Evolutionary conservation across 2,797 vertebrate genomes (phyloP).

Genomic region (Thamnophis elegans): DNA sequence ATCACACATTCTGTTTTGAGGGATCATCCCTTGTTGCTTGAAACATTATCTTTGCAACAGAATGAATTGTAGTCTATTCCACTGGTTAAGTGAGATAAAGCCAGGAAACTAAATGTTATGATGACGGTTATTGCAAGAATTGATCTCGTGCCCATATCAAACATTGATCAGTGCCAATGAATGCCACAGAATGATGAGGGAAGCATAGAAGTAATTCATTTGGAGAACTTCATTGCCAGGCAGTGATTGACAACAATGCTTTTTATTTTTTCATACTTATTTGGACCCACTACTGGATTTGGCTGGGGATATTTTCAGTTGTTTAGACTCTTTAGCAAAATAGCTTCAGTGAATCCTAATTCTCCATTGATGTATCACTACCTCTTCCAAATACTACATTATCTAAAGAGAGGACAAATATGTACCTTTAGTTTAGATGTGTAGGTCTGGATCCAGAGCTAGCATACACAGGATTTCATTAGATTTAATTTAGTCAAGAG

Average conservation of each 20-base stretch:
- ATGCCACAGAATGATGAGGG: background rate
- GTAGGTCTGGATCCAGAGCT: background rate
- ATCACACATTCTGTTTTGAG: constrained; percentile 21
- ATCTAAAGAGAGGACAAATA: background rate
- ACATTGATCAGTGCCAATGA: background rate
- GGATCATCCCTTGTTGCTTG: constrained; percentile 17
- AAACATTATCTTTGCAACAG: constrained; percentile 16
- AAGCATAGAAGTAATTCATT: background rate
- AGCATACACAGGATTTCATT: background rate
- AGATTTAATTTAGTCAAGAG: background rate
- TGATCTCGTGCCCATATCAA: background rate
- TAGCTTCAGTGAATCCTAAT: background rate
- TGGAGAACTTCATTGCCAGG: background rate
- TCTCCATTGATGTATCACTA: background rate
- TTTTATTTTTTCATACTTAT: constrained; percentile 13
- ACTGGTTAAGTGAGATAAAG: constrained; percentile 14
- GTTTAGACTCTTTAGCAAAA: background rate
- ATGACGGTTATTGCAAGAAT: constrained; percentile 9
- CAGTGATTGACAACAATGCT: constrained; percentile 1
- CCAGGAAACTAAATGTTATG: constrained; percentile 14
- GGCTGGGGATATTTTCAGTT: background rate
- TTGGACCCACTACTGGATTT: background rate
- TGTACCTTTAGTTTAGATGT: background rate
- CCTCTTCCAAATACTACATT: background rate
- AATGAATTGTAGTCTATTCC: constrained; percentile 13